Base-by-base conservation (phyloP, 2,113 vertebrate genomes). In the Anthoscopus minutus region DNA sequence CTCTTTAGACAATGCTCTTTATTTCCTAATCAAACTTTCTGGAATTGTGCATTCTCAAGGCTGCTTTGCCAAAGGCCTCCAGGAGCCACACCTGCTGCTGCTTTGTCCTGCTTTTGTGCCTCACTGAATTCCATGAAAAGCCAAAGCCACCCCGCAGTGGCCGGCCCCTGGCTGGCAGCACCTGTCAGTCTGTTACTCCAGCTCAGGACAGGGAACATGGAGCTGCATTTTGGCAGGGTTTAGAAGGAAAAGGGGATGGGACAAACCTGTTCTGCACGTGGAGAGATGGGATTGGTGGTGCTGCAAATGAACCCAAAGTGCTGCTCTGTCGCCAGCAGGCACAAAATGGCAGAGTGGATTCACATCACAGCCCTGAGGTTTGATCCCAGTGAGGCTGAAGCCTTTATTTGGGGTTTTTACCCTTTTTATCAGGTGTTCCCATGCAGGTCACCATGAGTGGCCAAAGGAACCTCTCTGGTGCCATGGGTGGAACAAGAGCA, bases 121-220 rank as follows among this genome's bases (percentile, higher is more conserved):
- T 97, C 95, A 81, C 86, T 96, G 95, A 93, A 70, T 96, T 37
- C 95, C 92, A 88, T 86, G 94, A 92, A 81, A 96, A 97, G 96
- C 94, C 93, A 96, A 97, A 91, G 81, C 94, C 66, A 40, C 85
- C 91, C 92, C 56, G 25, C 70, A n/a, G 91, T 86, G 54, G 92
- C 92, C 88, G 96, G 96, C 93, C 96, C 96, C 96, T 97, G 37
- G 93, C 97, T 98, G 98, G 77, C 96, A 97, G 92, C 96, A 96
- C 95, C 98, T 98, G 97, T 92, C 98, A 96, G 91, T 94, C 95
- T 97, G 97, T 97, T 97, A 96, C 82, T 97, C 71, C 9, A 31
- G 82, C 82, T 92, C 44, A 84, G 76, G 84, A 86, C 82, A 96
- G 94, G 51, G 42, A 88, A 71, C 12, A 35, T 37, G 77, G 78